These are phyloP conservation scores for Leptobrachium ailaonicum DNA, from an alignment of 2,113 vertebrate genomes.

Conservation along the genomic window DNA sequence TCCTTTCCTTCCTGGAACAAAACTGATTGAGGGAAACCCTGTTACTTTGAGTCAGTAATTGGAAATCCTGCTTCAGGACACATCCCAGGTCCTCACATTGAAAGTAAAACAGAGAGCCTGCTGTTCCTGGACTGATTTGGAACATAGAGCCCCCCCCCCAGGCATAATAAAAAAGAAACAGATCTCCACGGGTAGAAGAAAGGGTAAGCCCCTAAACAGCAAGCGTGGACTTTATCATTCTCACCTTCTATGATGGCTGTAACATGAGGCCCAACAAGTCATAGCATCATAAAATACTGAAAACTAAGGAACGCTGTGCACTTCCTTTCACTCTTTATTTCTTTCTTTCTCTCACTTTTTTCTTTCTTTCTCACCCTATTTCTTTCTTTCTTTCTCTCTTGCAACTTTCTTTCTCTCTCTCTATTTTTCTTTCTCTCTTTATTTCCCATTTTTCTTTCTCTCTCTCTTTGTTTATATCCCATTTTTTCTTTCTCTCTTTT, in stretches of 20 bases:
- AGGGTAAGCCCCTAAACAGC: not conserved
- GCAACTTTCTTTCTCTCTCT: not conserved
- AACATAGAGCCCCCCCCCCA: too few species aligned
- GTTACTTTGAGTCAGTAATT: not conserved
- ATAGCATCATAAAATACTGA: not conserved
- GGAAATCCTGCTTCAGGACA: not conserved
- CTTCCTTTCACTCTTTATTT: not conserved
- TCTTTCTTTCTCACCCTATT: too few species aligned
- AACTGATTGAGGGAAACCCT: not conserved
- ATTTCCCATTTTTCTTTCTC: too few species aligned
- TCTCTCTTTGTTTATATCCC: too few species aligned
- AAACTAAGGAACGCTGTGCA: not conserved
- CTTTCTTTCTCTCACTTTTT: not conserved
- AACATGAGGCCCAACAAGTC: not conserved
- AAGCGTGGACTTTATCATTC: not conserved
- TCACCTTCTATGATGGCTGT: not conserved
- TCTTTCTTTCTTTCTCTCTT: not conserved
- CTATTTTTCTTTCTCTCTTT: too few species aligned
- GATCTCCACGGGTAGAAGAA: not conserved
- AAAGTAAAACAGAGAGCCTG: not conserved
- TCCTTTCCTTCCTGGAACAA: too few species aligned
- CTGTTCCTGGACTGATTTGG: not conserved
- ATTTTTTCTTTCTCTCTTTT: too few species aligned
- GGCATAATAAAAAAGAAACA: not conserved
- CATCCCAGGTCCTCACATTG: not conserved